These are phyloP conservation scores for Eupithecia dodoneata DNA, from an alignment of 2,888 invertebrate genomes.

Conservation along the genomic window DNA sequence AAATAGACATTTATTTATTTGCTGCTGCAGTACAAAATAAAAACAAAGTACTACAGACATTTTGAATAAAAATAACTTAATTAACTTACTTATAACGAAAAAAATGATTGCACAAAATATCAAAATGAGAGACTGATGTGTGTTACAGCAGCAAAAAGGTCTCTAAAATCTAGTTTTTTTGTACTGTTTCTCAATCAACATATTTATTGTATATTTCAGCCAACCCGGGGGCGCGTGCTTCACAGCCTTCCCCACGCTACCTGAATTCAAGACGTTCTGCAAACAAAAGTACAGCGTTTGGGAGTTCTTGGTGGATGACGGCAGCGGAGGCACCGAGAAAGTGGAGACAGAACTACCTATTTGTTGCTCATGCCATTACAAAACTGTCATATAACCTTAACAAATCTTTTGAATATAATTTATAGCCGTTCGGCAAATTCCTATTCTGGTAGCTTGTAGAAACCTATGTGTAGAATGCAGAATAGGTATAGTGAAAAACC, in stretches of 20 bases:
- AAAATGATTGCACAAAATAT: no score
- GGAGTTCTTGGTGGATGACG: slow-evolving; percentile 66
- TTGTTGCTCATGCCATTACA: slow-evolving; percentile 74
- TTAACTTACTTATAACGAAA: no score
- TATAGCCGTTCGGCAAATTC: background rate
- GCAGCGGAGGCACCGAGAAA: slow-evolving; percentile 58
- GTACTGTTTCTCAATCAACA: background rate
- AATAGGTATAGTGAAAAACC: background rate
- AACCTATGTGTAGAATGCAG: background rate
- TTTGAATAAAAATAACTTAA: no score
- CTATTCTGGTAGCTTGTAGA: background rate
- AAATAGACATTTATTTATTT: background rate
- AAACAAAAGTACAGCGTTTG: slow-evolving; percentile 68
- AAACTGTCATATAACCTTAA: slow-evolving; percentile 34
- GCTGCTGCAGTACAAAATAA: no score
- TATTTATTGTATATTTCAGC: slow-evolving; percentile 51
- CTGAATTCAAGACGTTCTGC: slow-evolving; percentile 61
- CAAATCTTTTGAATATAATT: background rate
- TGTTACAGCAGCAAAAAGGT: no score
- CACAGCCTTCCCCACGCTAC: slow-evolving; percentile 49
- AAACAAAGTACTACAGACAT: no score
- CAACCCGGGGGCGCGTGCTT: slow-evolving; percentile 59
- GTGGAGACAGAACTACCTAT: slow-evolving; percentile 64
- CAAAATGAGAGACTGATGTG: no score
- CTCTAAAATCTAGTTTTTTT: no score